phyloP scores from a whole-genome alignment of 1,140 invertebrate species.

The Drusus annulatus region DNA sequence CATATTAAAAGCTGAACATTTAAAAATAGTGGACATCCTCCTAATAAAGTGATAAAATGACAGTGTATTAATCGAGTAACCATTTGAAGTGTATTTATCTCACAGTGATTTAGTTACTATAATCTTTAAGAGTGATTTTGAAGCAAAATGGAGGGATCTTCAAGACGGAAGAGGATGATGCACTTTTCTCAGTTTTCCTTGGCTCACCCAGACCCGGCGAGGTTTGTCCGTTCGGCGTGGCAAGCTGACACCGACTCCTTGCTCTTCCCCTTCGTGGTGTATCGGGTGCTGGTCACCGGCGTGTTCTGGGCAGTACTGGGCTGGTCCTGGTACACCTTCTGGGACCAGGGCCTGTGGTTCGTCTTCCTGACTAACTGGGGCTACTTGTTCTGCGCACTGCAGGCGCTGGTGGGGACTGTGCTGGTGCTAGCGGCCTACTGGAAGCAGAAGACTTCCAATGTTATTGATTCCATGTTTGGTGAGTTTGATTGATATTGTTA shows the following conservation, averaged over 20 bases:
- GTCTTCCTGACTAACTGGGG: conserved; percentile 84
- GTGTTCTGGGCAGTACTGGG: conserved; percentile 65
- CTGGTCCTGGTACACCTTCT: conserved; percentile 69
- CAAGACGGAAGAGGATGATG: conserved; percentile 44
- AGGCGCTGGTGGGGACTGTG: conserved; percentile 67
- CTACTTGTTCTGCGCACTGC: conserved; percentile 69
- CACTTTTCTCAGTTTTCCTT: conserved; percentile 35
- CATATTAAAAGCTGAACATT: too few species aligned
- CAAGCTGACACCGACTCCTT: conserved; percentile 58
- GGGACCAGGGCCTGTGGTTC: conserved; percentile 70
- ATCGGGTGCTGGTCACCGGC: conserved; percentile 71
- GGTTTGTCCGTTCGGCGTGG: conserved; percentile 50
- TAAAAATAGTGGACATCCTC: too few species aligned
- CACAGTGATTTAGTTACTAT: too few species aligned
- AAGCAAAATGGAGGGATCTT: conserved; percentile 1
- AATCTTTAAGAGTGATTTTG: too few species aligned
- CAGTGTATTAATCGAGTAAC: too few species aligned
- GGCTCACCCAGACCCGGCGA: conserved; percentile 40
- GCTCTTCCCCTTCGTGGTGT: conserved; percentile 65
- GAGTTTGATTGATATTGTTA: background rate
- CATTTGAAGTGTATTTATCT: too few species aligned
- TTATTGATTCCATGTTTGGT: conserved; percentile 60
- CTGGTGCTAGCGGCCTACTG: conserved; percentile 66
- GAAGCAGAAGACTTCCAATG: conserved; percentile 38
- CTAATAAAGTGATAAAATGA: too few species aligned